phyloP scores from a whole-genome alignment of 2,888 invertebrate genomes.

The Tetropium fuscum region DNA sequence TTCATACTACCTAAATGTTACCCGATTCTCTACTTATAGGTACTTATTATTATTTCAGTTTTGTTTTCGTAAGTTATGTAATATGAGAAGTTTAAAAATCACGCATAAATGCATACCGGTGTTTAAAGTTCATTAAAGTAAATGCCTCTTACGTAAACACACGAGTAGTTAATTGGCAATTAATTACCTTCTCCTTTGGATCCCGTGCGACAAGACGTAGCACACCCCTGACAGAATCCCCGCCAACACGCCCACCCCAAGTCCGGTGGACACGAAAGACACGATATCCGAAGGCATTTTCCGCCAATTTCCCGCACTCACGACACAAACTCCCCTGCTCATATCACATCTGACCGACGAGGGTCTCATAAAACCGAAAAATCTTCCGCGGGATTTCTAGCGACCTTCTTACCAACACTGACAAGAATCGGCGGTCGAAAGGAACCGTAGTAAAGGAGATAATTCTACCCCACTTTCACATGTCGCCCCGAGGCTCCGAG shows the following conservation, averaged over 20 bases:
- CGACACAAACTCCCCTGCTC: constrained; percentile 30
- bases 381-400: not conserved
- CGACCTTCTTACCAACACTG: not conserved
- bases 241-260: constrained; percentile 75
- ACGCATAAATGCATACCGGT: too few species aligned
- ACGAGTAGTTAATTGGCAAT: too few species aligned
- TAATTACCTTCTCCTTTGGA: constrained; percentile 70
- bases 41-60: too few species aligned
- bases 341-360: constrained; percentile 38
- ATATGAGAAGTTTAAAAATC: too few species aligned
- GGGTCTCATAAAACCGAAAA: constrained; percentile 33
- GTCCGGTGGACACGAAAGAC: constrained; percentile 70
- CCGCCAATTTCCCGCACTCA: constrained; percentile 28
- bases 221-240: constrained; percentile 78
- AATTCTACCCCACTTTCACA: constrained; percentile 33
- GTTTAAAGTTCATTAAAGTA: too few species aligned
- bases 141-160: not conserved
- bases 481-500: constrained; percentile 25
- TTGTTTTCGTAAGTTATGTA: too few species aligned
- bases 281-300: constrained; percentile 70
- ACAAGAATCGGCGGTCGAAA: constrained; percentile 20
- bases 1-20: too few species aligned
- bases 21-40: too few species aligned
- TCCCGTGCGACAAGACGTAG: constrained; percentile 71
- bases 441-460: not conserved